phyloP scores from a whole-genome alignment of 2,888 invertebrate species.

The Cinara cedri region DNA sequence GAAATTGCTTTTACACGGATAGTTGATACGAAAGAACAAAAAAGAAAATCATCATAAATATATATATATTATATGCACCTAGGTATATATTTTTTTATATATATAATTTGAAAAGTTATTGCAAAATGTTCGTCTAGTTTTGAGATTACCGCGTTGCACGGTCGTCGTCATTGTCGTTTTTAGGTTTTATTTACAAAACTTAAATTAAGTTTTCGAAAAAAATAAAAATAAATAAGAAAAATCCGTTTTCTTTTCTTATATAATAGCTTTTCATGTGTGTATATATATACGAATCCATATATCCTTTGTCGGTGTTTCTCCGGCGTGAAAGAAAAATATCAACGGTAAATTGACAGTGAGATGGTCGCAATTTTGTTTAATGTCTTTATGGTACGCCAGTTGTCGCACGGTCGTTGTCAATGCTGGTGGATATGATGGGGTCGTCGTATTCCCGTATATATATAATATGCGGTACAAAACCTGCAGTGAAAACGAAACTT shows the following conservation, averaged over 20 bases:
- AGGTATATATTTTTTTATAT: too few relatives aligned
- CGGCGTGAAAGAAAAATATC: constrained; percentile 1
- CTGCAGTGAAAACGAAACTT: background rate
- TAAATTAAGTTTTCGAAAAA: constrained; percentile 44
- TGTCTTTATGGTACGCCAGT: constrained; percentile 38
- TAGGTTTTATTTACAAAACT: constrained; percentile 43
- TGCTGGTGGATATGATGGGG: background rate
- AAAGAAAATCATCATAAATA: constrained; percentile 45
- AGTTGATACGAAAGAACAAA: constrained; percentile 9
- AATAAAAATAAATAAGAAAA: constrained; percentile 22
- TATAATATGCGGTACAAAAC: too few relatives aligned
- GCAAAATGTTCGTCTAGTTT: constrained; percentile 45
- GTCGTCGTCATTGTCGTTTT: constrained; percentile 1
- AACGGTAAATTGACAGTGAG: constrained; percentile 48
- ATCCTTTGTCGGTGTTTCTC: background rate
- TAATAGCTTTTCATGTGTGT: constrained; percentile 24
- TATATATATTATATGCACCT: background rate
- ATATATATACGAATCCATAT: constrained; percentile 1
- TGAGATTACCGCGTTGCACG: background rate
- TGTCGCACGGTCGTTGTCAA: background rate
- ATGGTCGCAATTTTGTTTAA: constrained; percentile 42
- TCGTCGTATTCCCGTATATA: too few relatives aligned
- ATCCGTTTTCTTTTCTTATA: constrained; percentile 18
- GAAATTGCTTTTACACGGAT: constrained; percentile 41
- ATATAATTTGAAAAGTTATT: constrained; percentile 53